phyloP scores from a whole-genome alignment of 2,888 invertebrate species.

The Hirtodrosophila cameraria region DNA sequence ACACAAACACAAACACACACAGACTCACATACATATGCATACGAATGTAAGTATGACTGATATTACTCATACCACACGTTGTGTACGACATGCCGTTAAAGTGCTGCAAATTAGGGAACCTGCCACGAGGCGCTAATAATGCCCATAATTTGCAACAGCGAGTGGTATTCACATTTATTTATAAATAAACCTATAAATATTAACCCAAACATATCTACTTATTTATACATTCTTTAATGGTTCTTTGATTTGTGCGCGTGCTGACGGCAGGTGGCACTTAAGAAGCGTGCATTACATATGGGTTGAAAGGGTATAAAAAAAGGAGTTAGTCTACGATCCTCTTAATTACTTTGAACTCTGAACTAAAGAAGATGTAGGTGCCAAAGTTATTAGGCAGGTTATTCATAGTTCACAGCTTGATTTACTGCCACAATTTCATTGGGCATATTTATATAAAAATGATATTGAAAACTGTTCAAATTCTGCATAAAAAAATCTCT shows the following conservation, averaged over 20 bases:
- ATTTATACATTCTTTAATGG: slow-evolving; percentile 21
- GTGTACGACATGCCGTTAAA: slow-evolving; percentile 17
- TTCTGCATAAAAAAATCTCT: too few species aligned
- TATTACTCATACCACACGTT: slow-evolving; percentile 62
- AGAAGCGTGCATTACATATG: slow-evolving; percentile 41
- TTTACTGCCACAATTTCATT: too few species aligned
- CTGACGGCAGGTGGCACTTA: slow-evolving; percentile 58
- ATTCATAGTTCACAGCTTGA: too few species aligned
- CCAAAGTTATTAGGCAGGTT: too few species aligned
- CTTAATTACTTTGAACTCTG: too few species aligned
- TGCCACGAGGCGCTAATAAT: slow-evolving; percentile 25
- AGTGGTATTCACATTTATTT: slow-evolving; percentile 34
- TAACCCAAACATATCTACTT: slow-evolving; percentile 31
- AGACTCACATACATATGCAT: not conserved
- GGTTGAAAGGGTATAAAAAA: too few species aligned
- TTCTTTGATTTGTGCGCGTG: slow-evolving; percentile 39
- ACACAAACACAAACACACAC: not conserved
- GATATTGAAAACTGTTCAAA: too few species aligned
- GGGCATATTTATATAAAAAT: too few species aligned
- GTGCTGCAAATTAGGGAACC: slow-evolving; percentile 11
- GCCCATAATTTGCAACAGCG: slow-evolving; percentile 42
- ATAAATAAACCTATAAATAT: slow-evolving; percentile 34
- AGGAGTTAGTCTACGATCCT: too few species aligned
- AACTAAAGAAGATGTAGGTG: too few species aligned
- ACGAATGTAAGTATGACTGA: slow-evolving; percentile 4